Percentiles rank a stretch among this genome's conserved stretches.
These are phyloP conservation scores for Bombus cullumanus DNA, from an alignment of 1,140 invertebrate species.

Conservation along the genomic window DNA sequence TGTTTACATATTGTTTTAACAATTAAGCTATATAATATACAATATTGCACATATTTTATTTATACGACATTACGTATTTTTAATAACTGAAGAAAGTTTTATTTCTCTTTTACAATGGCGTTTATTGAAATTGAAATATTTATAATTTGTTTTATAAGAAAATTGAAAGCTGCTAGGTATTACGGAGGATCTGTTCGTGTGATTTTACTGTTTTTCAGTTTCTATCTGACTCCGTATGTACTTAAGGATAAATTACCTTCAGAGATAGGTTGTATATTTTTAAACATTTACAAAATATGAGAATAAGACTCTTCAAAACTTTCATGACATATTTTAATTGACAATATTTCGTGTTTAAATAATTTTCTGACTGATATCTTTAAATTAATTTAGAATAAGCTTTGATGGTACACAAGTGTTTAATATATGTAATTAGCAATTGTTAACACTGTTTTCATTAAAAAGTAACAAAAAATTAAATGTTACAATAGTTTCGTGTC, in stretches of 20 bases:
- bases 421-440: background rate
- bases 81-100: background rate
- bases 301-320: slow-evolving; percentile 32
- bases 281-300: slow-evolving; percentile 34
- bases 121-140: slow-evolving; percentile 35
- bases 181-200: background rate
- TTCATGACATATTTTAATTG: slow-evolving; percentile 24
- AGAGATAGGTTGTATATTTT: slow-evolving; percentile 21
- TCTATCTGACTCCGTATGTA: slow-evolving; percentile 26
- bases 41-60: slow-evolving; percentile 1
- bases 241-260: slow-evolving; percentile 12
- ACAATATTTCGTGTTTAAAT: slow-evolving; percentile 45
- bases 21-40: background rate
- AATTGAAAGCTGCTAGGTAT: slow-evolving; percentile 33
- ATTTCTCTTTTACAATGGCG: slow-evolving; percentile 2
- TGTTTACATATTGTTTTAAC: background rate
- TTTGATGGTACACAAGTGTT: slow-evolving; percentile 23
- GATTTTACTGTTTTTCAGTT: slow-evolving; percentile 12
- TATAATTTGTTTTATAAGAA: slow-evolving; percentile 28
- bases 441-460: background rate
- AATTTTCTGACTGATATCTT: slow-evolving; percentile 34
- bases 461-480: slow-evolving; percentile 18
- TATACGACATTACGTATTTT: background rate
- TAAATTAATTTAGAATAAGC: slow-evolving; percentile 23
- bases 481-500: background rate